Evolutionary conservation across 2,113 vertebrate genomes (phyloP).

Genomic region (Cephalophus harveyi): DNA sequence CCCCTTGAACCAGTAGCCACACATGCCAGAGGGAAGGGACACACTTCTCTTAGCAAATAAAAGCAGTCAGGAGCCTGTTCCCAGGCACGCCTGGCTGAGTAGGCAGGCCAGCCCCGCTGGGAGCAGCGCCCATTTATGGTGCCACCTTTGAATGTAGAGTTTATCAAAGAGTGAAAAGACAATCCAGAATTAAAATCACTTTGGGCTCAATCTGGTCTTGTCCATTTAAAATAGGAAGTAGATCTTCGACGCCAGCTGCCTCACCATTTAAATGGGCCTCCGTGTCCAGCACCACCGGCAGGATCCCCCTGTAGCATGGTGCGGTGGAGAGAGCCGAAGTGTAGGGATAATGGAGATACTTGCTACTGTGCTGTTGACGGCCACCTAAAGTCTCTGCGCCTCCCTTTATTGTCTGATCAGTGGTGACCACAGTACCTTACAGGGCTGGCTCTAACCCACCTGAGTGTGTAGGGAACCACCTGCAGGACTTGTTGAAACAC

Average conservation of each 20-base stretch:
- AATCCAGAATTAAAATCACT: neutral
- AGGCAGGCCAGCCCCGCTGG: neutral
- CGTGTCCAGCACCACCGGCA: fast-evolving
- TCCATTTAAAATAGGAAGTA: neutral
- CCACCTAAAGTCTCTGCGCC: neutral
- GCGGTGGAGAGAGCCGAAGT: neutral
- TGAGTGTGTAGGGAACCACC: neutral
- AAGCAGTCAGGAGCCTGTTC: neutral
- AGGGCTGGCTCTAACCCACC: neutral
- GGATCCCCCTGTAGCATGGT: too few species aligned
- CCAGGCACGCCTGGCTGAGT: neutral
- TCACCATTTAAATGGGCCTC: neutral
- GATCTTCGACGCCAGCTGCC: neutral
- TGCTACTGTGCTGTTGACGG: neutral
- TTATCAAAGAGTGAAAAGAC: neutral
- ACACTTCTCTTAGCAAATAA: neutral
- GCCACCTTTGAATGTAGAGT: neutral
- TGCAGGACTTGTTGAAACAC: neutral
- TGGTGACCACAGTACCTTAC: neutral
- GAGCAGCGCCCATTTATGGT: neutral
- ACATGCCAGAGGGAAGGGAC: neutral
- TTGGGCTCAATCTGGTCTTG: neutral
- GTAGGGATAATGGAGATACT: neutral
- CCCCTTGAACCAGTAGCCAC: neutral
- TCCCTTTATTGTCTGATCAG: neutral